Evolutionary conservation across 2,888 invertebrate genomes (phyloP).

Genomic region (Spodoptera littoralis): DNA sequence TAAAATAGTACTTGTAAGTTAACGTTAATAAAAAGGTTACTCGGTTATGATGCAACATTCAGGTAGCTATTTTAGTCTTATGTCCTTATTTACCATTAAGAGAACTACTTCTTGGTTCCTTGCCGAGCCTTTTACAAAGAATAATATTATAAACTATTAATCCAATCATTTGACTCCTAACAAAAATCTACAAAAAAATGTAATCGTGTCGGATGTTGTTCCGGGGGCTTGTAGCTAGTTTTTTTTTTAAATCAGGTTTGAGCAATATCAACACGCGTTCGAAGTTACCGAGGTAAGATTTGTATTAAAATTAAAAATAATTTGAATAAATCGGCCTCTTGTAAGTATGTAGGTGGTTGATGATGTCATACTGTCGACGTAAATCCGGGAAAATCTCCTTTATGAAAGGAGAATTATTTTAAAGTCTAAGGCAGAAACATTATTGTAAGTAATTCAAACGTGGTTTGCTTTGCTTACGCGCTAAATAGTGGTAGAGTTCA

Average conservation of each 20-base stretch:
- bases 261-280: slow-evolving; percentile 1
- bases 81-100: no score
- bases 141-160: background rate
- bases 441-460: no score
- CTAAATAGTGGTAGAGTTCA: no score
- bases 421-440: background rate
- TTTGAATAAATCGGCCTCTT: slow-evolving; percentile 13
- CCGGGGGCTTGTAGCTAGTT: slow-evolving; percentile 21
- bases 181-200: background rate
- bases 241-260: slow-evolving; percentile 34
- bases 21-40: background rate
- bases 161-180: background rate
- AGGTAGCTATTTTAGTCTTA: no score
- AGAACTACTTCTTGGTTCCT: no score
- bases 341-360: slow-evolving; percentile 10
- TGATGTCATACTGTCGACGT: slow-evolving; percentile 30
- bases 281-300: slow-evolving; percentile 18
- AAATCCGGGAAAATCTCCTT: no score
- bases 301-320: slow-evolving; percentile 18
- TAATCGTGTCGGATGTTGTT: slow-evolving; percentile 3
- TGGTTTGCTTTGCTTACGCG: no score
- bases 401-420: background rate
- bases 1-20: slow-evolving; percentile 1
- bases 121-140: no score
- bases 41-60: background rate